These are phyloP conservation scores for Spizella passerina DNA, from an alignment of 2,797 vertebrate species.

Conservation along the genomic window DNA sequence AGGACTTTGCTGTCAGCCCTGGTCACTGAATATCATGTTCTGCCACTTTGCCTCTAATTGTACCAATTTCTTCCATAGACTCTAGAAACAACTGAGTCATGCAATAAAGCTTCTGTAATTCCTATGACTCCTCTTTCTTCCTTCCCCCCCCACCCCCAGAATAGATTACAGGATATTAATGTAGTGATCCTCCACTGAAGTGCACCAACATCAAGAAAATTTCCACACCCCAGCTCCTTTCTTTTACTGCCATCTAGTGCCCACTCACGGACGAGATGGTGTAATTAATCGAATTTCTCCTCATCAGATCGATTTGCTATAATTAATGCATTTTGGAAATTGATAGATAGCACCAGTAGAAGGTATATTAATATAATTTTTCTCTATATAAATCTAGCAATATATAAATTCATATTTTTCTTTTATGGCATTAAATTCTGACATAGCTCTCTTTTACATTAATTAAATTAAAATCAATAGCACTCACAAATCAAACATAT, in stretches of 20 bases:
- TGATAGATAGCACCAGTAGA: background rate
- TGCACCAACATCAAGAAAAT: background rate
- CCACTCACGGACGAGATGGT: background rate
- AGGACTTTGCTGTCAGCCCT: background rate
- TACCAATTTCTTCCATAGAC: background rate
- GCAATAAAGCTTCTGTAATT: background rate
- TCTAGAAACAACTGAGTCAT: background rate
- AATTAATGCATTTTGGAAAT: background rate
- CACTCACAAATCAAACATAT: background rate
- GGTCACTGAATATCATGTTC: rapidly evolving
- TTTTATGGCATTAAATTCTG: background rate
- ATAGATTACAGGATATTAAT: background rate
- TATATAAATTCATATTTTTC: background rate
- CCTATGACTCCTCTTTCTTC: background rate
- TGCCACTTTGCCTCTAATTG: background rate
- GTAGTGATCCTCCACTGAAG: background rate
- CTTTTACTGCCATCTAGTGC: constrained; percentile 47
- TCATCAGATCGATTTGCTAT: background rate
- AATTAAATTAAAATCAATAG: background rate
- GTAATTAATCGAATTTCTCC: background rate
- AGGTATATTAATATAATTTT: background rate
- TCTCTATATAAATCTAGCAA: background rate
- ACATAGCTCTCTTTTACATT: background rate
- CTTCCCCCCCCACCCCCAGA: background rate
- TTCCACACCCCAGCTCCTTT: background rate